Conservation (phyloP, 2,888 invertebrate species). For the Rugalucina vietnamica region DNA sequence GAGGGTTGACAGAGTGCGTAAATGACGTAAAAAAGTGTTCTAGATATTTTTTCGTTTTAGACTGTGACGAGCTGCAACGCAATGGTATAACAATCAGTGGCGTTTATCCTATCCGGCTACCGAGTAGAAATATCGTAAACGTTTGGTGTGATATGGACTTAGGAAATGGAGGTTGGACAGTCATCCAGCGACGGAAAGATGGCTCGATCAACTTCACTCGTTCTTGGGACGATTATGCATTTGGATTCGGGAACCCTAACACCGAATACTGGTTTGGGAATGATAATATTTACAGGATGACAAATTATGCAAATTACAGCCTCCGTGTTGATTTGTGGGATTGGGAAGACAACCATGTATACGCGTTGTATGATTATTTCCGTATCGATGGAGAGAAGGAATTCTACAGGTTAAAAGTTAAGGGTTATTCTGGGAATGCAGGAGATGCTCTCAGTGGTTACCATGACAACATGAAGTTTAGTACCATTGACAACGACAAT, state of each 20-base stretch:
- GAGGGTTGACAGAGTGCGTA: too few relatives aligned
- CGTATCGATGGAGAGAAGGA: constrained; percentile 87
- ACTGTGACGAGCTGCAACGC: constrained; percentile 86
- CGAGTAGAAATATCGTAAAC: constrained; percentile 88
- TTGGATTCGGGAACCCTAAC: constrained; percentile 90
- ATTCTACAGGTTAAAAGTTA: constrained; percentile 90
- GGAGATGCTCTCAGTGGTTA: constrained; percentile 93
- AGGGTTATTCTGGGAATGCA: constrained; percentile 91
- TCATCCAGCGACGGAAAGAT: constrained; percentile 92
- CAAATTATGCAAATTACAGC: constrained; percentile 83
- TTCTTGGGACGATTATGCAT: constrained; percentile 92
- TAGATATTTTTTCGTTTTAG: constrained; percentile 75
- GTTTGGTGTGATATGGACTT: constrained; percentile 88
- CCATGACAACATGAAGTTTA: constrained; percentile 96
- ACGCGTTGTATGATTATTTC: constrained; percentile 91
- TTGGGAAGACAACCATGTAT: constrained; percentile 92
- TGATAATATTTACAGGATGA: constrained; percentile 91
- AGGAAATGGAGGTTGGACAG: constrained; percentile 88
- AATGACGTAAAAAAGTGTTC: too few relatives aligned
- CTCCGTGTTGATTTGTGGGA: constrained; percentile 93
- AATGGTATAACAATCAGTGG: constrained; percentile 88
- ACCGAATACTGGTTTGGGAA: constrained; percentile 96
- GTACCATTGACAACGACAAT: constrained; percentile 93
- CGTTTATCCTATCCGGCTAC: constrained; percentile 89
- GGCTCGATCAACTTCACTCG: constrained; percentile 92